Percentiles rank a stretch among this genome's conserved stretches.
phyloP scores from a whole-genome alignment of 2,113 vertebrate genomes.

The Hippocampus zosterae region DNA sequence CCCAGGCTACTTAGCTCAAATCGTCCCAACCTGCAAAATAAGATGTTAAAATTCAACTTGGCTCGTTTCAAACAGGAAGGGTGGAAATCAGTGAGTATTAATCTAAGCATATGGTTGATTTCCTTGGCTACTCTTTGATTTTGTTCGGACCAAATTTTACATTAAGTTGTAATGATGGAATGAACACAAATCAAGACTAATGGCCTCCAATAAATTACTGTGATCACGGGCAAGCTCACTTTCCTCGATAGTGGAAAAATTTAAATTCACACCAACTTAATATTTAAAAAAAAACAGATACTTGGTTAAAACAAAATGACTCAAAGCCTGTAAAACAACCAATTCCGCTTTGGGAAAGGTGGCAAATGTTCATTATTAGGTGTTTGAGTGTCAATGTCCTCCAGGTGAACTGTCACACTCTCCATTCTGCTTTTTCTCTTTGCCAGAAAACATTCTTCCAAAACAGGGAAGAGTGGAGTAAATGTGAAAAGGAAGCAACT shows the following conservation, averaged over 20 bases:
- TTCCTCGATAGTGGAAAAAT: background rate
- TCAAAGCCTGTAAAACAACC: background rate
- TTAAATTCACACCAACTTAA: background rate
- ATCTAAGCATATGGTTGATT: background rate
- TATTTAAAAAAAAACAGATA: background rate
- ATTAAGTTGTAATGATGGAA: background rate
- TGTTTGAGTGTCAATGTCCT: constrained; percentile 52
- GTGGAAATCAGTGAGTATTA: background rate
- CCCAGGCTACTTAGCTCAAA: too few relatives aligned
- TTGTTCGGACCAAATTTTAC: background rate
- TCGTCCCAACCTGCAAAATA: background rate
- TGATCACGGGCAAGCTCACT: background rate
- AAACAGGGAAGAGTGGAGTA: constrained; percentile 16
- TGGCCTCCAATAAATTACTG: background rate
- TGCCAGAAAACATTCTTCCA: constrained; percentile 18
- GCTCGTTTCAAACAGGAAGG: background rate
- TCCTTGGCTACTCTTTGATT: background rate
- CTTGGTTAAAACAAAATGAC: background rate
- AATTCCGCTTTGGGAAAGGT: constrained; percentile 14
- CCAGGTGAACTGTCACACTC: constrained; percentile 44
- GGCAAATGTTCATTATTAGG: constrained; percentile 61
- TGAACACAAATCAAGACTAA: background rate
- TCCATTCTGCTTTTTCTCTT: constrained; percentile 24
- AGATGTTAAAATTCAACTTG: background rate
- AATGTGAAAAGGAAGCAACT: constrained; percentile 30